Evolutionary conservation across 2,113 vertebrate genomes (phyloP).

Genomic region (Lagopus muta): DNA sequence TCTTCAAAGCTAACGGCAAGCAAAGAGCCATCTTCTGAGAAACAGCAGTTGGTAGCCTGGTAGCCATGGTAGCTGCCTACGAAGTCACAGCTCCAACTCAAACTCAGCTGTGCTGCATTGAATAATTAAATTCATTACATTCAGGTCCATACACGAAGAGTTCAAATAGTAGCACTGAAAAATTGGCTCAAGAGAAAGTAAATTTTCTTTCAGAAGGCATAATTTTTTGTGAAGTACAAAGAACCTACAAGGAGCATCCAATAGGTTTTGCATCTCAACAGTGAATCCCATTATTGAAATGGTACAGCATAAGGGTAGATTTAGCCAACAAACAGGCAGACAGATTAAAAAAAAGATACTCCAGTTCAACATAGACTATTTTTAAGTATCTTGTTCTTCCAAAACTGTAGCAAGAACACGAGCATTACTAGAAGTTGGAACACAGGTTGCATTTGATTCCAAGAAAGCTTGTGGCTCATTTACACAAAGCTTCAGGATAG

Average conservation of each 20-base stretch:
- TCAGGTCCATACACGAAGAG: background rate
- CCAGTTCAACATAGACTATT: background rate
- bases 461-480: background rate
- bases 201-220: background rate
- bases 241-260: background rate
- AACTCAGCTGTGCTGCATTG: conserved; percentile 75
- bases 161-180: background rate
- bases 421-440: background rate
- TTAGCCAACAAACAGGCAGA: background rate
- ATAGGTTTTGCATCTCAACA: background rate
- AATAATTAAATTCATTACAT: conserved; percentile 2
- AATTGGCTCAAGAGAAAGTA: background rate
- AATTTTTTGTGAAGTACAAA: background rate
- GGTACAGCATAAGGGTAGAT: background rate
- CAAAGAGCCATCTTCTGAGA: conserved; percentile 94
- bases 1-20: conserved; percentile 91
- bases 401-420: fast-evolving
- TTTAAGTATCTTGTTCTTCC: background rate
- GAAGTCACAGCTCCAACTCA: conserved; percentile 94
- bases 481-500: background rate
- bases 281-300: background rate
- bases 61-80: conserved; percentile 92
- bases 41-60: conserved; percentile 86
- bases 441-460: background rate
- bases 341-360: background rate